Percentiles rank a stretch among this genome's conserved stretches.
Evolutionary conservation across 2,113 vertebrate genomes (phyloP).

Genomic region (Rana temporaria): DNA sequence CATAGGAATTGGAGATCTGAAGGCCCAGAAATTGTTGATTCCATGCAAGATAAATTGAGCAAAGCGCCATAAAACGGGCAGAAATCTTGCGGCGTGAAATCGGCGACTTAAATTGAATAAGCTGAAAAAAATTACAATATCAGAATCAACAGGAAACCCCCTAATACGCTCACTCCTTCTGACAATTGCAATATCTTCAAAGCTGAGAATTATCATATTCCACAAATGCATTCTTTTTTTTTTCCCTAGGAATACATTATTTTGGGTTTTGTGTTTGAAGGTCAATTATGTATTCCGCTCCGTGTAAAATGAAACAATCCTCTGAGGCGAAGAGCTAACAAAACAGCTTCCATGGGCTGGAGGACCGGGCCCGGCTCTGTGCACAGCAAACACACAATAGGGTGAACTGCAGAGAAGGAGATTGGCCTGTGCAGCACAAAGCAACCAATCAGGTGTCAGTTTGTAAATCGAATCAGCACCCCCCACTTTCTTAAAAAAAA

Average conservation of each 20-base stretch:
- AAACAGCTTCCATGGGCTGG: neutral
- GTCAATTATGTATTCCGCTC: constrained; percentile 47
- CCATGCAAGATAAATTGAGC: constrained; percentile 48
- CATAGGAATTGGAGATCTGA: neutral
- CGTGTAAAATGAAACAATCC: constrained; percentile 43
- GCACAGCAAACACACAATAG: neutral
- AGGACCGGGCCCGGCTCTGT: neutral
- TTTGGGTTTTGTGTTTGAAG: constrained; percentile 51
- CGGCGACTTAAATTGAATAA: constrained; percentile 56
- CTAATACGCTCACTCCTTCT: constrained; percentile 52
- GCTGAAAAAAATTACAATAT: constrained; percentile 54
- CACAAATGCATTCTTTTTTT: constrained; percentile 51
- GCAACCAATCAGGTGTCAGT: too few relatives aligned
- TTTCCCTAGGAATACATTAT: constrained; percentile 52
- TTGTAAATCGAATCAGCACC: too few relatives aligned
- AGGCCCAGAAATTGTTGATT: constrained; percentile 48
- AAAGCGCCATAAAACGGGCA: constrained; percentile 37
- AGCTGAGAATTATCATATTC: constrained; percentile 52
- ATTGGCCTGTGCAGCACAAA: too few relatives aligned
- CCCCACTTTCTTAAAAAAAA: too few relatives aligned
- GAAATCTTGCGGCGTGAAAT: constrained; percentile 49
- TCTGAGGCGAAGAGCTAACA: constrained; percentile 11
- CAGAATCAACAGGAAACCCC: constrained; percentile 55
- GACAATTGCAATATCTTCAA: constrained; percentile 52
- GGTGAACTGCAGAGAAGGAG: too few relatives aligned